Conservation (phyloP, 2,888 invertebrate species). For the Netelia virgata region DNA sequence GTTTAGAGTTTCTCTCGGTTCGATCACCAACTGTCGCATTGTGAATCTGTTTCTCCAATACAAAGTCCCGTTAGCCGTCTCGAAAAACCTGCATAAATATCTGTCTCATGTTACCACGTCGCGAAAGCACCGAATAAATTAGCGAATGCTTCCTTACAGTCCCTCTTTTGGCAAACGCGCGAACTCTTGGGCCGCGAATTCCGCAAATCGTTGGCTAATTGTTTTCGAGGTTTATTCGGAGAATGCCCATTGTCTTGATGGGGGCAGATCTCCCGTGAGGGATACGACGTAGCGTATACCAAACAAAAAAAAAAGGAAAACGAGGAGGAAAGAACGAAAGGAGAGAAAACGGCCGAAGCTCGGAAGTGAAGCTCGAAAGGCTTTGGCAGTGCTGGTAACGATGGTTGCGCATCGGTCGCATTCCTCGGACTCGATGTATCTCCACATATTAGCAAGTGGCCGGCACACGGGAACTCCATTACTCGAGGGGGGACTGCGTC, state of each 20-base stretch:
- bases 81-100: conserved; percentile 12
- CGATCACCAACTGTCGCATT: background rate
- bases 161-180: conserved; percentile 2
- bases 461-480: conserved; percentile 36
- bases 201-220: background rate
- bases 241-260: background rate
- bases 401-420: conserved; percentile 41
- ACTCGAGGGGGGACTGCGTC: conserved; percentile 18
- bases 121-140: background rate
- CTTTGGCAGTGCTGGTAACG: conserved; percentile 40
- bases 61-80: conserved; percentile 22
- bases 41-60: conserved; percentile 15
- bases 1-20: background rate
- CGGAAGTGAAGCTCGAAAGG: conserved; percentile 46
- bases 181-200: conserved; percentile 8
- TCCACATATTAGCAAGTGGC: conserved; percentile 45
- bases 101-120: conserved; percentile 3
- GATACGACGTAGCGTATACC: conserved; percentile 24
- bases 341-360: conserved; percentile 18
- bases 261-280: background rate
- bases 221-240: conserved; percentile 8
- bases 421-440: conserved; percentile 52
- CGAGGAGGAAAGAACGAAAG: conserved; percentile 14
- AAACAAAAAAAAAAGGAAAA: conserved; percentile 10
- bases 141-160: conserved; percentile 4